Base-by-base conservation (phyloP, 2,797 vertebrate species). In the Sebastes trivittatus region DNA sequence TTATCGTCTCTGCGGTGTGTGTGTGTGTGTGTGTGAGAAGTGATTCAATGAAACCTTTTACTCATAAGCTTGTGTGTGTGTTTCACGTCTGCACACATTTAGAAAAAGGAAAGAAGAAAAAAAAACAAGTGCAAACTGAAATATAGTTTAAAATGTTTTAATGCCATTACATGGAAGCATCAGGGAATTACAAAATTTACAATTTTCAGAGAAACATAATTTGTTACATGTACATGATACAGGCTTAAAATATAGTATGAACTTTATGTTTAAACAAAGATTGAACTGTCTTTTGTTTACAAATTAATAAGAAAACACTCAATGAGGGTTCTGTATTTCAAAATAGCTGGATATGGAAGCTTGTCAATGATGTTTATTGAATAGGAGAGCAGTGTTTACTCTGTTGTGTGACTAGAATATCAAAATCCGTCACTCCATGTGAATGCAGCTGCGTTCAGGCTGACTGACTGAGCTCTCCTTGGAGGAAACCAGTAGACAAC, bases 381-480 rank as follows among this genome's bases (percentile, higher is more conserved):
- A 91, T 58, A 86, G 91, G 88, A 92, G 88, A 90, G 91, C 87
- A 72, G 89, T 92, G 92, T 95, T 93, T 93, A 90, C 91, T 84
- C 90, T 87, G 87, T 79, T 80, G 89, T 93, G 92, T 94, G 92
- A 94, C 92, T 87, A 42, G 93, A 93, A 95, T 94, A 93, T 93
- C 93, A 94, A 94, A 93, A 87, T 69, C 83, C 73, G 69, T 89
- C 84, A 81, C 82, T 87, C 77, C 75, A 78, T 80, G 88, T 87
- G 88, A 85, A 83, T 86, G 93, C 93, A 93, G 92, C 92, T 94
- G 92, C 79, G 90, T 83, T 87, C 83, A 85, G 88, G 75, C 91
- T 90, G 89, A 89, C 86, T 92, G 87, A 74, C 87, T 87, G 88
- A 89, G 90, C 83, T 88, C 86, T 89, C 82, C 89, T 89, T 80